Conservation (phyloP, 92 coral and sea anemone genomes). For the Porites evermanni region DNA sequence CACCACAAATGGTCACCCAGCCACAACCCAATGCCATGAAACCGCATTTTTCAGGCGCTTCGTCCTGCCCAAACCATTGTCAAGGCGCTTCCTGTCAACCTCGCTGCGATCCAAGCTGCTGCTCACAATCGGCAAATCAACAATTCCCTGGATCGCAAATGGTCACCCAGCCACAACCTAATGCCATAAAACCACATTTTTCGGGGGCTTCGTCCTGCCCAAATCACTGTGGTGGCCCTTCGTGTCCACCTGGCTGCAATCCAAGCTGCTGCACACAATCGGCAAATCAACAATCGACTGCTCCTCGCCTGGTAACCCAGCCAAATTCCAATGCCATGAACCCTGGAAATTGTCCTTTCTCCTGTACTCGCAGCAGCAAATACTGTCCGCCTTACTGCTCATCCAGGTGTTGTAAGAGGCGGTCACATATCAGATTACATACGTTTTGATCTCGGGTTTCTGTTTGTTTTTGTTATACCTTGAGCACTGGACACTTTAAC, state of each 20-base stretch:
- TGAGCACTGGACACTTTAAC: no score
- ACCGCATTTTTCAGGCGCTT: neutral
- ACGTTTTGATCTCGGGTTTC: slow-evolving; percentile 2
- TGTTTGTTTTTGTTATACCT: no score
- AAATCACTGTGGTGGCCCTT: no score
- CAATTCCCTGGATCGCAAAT: no score
- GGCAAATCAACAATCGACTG: no score
- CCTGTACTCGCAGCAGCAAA: slow-evolving; percentile 33
- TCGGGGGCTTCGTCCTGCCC: slow-evolving; percentile 18
- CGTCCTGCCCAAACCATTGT: neutral
- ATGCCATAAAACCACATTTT: neutral
- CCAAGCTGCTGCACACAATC: neutral
- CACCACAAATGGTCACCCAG: neutral
- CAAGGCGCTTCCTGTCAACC: no score
- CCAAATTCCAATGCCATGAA: neutral
- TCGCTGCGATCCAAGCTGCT: slow-evolving; percentile 17
- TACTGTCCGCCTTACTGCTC: slow-evolving; percentile 65
- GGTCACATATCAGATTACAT: slow-evolving; percentile 13
- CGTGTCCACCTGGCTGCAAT: neutral
- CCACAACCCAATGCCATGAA: neutral
- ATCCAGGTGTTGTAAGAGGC: slow-evolving; percentile 46
- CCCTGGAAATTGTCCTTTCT: slow-evolving; percentile 22
- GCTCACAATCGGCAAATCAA: no score
- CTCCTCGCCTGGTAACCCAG: neutral
- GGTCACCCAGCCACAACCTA: slow-evolving; percentile 1